These are phyloP conservation scores for Lycorma delicatula DNA, from an alignment of 1,140 invertebrate genomes.

Conservation along the genomic window DNA sequence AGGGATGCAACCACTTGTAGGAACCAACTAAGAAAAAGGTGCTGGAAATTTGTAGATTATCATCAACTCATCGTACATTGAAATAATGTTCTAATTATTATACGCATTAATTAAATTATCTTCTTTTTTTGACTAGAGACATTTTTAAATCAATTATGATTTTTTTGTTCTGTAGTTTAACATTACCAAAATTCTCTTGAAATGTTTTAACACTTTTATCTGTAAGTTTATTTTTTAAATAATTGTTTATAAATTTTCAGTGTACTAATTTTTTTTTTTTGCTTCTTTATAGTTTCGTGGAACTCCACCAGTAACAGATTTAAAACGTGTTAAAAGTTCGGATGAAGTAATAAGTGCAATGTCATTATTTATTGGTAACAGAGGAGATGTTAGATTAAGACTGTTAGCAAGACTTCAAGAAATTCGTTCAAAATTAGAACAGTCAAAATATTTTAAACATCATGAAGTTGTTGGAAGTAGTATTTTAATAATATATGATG, in stretches of 20 bases:
- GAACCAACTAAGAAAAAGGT: too few species aligned
- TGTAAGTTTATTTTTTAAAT: not conserved
- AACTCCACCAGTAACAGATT: constrained; percentile 59
- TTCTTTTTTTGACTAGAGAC: too few species aligned
- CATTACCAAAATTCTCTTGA: too few species aligned
- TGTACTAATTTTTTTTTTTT: constrained; percentile 7
- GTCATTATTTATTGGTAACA: constrained; percentile 62
- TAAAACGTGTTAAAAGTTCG: constrained; percentile 66
- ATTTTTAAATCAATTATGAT: too few species aligned
- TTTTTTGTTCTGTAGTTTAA: too few species aligned
- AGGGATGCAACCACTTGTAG: too few species aligned
- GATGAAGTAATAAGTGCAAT: constrained; percentile 72
- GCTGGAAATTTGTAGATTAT: too few species aligned
- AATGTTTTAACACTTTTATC: too few species aligned
- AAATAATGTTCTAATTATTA: too few species aligned
- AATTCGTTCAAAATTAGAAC: constrained; percentile 69
- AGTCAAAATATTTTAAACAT: constrained; percentile 75
- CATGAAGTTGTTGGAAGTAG: constrained; percentile 92
- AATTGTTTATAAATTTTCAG: not conserved
- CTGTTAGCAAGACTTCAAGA: constrained; percentile 65
- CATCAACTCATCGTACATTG: too few species aligned
- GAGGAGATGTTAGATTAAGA: constrained; percentile 53
- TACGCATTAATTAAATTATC: too few species aligned
- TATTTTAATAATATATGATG: constrained; percentile 88
- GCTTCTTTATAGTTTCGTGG: constrained; percentile 46